phyloP scores from a whole-genome alignment of 2,113 vertebrate species.

The Nothoprocta pentlandii region DNA sequence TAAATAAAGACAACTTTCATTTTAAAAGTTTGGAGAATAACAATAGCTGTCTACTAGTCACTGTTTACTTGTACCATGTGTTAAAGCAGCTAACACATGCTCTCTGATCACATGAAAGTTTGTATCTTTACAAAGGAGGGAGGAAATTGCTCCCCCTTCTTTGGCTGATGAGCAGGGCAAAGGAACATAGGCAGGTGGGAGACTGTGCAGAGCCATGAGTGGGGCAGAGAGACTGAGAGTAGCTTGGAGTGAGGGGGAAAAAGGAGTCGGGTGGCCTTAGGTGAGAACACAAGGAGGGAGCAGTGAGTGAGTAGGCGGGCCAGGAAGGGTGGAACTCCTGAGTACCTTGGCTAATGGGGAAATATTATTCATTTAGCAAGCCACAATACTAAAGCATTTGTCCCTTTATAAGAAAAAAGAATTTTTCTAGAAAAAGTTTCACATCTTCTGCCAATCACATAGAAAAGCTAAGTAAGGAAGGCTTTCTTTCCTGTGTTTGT shows the following conservation, averaged over 20 bases:
- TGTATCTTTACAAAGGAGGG: too few species aligned
- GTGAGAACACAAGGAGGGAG: too few species aligned
- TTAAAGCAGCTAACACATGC: constrained; percentile 29
- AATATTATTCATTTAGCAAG: neutral
- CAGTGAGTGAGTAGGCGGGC: too few species aligned
- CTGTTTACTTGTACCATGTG: constrained; percentile 20
- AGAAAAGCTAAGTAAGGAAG: neutral
- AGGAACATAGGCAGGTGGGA: too few species aligned
- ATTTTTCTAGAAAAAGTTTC: neutral
- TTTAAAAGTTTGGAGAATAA: neutral
- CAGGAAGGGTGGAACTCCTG: too few species aligned
- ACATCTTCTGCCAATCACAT: neutral
- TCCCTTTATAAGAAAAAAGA: neutral
- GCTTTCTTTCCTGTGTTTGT: rapidly evolving
- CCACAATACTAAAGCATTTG: neutral
- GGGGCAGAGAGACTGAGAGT: too few species aligned
- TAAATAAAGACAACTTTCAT: neutral
- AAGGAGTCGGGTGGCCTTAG: too few species aligned
- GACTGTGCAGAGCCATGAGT: too few species aligned
- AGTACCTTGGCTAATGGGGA: neutral
- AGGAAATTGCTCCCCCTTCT: too few species aligned
- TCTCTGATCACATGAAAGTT: neutral
- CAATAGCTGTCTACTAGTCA: neutral
- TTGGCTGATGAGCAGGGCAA: too few species aligned
- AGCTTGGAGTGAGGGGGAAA: too few species aligned